These are phyloP conservation scores for Hirtodrosophila alboralis DNA, from an alignment of 2,888 invertebrate genomes.

Conservation along the genomic window DNA sequence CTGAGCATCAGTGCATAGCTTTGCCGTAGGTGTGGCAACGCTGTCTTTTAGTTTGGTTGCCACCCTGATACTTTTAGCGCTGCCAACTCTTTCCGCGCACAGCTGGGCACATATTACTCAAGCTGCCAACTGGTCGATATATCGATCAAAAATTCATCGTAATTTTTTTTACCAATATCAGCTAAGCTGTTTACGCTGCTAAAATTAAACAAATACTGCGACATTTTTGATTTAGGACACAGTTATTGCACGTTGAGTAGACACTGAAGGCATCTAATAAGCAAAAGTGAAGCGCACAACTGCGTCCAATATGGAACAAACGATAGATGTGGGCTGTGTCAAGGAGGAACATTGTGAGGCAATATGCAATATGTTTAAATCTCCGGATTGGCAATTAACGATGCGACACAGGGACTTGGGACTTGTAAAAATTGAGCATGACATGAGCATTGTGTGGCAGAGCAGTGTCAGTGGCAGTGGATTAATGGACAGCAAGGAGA, in stretches of 20 bases:
- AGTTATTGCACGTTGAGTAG: neutral
- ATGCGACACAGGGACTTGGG: conserved; percentile 52
- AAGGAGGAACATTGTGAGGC: conserved; percentile 56
- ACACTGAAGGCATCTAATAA: neutral
- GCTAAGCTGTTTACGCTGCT: conserved; percentile 38
- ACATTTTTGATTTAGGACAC: conserved; percentile 6
- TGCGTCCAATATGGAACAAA: conserved; percentile 35
- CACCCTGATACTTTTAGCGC: conserved; percentile 1
- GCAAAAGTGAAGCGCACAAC: conserved; percentile 1
- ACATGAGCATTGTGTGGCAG: conserved; percentile 51
- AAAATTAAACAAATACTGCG: conserved; percentile 6
- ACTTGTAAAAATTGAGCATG: conserved; percentile 51
- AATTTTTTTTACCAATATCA: conserved; percentile 32
- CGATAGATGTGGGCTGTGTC: conserved; percentile 49
- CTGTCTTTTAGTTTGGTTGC: neutral
- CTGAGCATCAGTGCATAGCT: neutral
- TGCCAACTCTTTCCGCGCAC: conserved; percentile 25
- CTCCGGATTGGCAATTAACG: conserved; percentile 47
- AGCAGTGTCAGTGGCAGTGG: conserved; percentile 6
- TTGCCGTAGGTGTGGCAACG: conserved; percentile 11
- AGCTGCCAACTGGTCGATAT: conserved; percentile 35
- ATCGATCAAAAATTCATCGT: conserved; percentile 38
- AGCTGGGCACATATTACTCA: conserved; percentile 30
- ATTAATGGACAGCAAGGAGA: conserved; percentile 25
- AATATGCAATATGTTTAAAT: conserved; percentile 54